Evolutionary conservation across 2,113 vertebrate species (phyloP).

Genomic region (Azemiops feae): DNA sequence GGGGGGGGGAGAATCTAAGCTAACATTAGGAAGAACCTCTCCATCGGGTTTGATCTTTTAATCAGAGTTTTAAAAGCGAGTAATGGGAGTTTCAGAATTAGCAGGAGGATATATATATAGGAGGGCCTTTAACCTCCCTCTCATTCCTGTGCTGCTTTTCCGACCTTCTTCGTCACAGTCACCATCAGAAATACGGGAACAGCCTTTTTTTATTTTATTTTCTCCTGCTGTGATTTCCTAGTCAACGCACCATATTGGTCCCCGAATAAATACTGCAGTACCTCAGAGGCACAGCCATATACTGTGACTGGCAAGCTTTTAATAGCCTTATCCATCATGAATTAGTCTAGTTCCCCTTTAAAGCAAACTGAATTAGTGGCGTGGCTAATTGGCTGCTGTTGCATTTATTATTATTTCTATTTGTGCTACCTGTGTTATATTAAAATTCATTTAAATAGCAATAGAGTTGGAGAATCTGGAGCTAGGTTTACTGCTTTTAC

Average conservation of each 20-base stretch:
- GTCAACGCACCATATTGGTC: not conserved
- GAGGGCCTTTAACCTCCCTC: not conserved
- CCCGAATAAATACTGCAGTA: not conserved
- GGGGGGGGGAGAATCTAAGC: not conserved
- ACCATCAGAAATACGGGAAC: not conserved
- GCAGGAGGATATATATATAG: not conserved
- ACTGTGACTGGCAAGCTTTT: not conserved
- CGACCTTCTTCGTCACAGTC: not conserved
- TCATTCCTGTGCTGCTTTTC: not conserved
- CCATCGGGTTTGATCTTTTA: not conserved
- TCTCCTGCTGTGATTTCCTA: not conserved
- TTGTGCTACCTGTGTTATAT: not conserved
- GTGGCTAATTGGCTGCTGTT: not conserved
- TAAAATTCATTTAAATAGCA: conserved; percentile 44
- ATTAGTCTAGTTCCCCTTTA: not conserved
- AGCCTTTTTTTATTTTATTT: no score
- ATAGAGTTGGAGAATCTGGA: not conserved
- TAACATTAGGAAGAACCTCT: not conserved
- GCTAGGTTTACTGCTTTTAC: conserved; percentile 20
- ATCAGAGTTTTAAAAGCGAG: not conserved
- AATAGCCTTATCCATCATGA: not conserved
- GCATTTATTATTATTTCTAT: conserved; percentile 3
- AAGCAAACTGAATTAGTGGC: not conserved
- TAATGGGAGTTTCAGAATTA: not conserved
- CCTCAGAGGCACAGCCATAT: not conserved